These are phyloP conservation scores for Mamestra brassicae DNA, from an alignment of 2,888 invertebrate genomes.

Conservation along the genomic window DNA sequence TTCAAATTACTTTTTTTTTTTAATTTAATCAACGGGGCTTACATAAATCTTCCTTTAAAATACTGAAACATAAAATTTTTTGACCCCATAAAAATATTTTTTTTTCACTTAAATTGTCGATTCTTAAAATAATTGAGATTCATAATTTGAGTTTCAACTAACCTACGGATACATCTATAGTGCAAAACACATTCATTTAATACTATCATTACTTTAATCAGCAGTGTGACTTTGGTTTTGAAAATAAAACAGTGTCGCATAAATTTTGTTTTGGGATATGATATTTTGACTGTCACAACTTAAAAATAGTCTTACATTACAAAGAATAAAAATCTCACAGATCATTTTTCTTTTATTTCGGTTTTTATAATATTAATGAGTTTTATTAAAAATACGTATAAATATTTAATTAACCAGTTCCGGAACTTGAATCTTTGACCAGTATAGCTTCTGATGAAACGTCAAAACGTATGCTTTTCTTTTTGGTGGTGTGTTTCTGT, in stretches of 20 bases:
- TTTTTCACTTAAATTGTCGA: slow-evolving; percentile 57
- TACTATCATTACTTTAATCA: slow-evolving; percentile 31
- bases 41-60: slow-evolving; percentile 31
- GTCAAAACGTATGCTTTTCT: slow-evolving; percentile 88
- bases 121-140: slow-evolving; percentile 64
- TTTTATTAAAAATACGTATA: slow-evolving; percentile 59
- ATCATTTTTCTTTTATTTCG: slow-evolving; percentile 65
- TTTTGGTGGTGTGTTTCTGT: slow-evolving; percentile 83
- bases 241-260: slow-evolving; percentile 23
- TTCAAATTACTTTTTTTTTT: background rate
- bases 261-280: slow-evolving; percentile 34
- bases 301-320: slow-evolving; percentile 48
- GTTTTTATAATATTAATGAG: slow-evolving; percentile 64
- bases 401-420: slow-evolving; percentile 72
- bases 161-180: slow-evolving; percentile 49
- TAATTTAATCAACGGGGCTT: slow-evolving; percentile 5
- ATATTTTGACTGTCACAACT: slow-evolving; percentile 29
- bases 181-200: slow-evolving; percentile 54
- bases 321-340: slow-evolving; percentile 64
- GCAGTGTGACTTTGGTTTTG: slow-evolving; percentile 15
- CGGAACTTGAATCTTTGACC: slow-evolving; percentile 79
- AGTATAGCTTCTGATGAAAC: slow-evolving; percentile 84
- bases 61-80: slow-evolving; percentile 28
- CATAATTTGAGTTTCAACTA: slow-evolving; percentile 61
- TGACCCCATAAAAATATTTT: slow-evolving; percentile 49